Percentiles rank a stretch among this genome's conserved stretches.
Evolutionary conservation across 2,888 invertebrate genomes (phyloP).

Genomic region (Brachylomia viminalis): DNA sequence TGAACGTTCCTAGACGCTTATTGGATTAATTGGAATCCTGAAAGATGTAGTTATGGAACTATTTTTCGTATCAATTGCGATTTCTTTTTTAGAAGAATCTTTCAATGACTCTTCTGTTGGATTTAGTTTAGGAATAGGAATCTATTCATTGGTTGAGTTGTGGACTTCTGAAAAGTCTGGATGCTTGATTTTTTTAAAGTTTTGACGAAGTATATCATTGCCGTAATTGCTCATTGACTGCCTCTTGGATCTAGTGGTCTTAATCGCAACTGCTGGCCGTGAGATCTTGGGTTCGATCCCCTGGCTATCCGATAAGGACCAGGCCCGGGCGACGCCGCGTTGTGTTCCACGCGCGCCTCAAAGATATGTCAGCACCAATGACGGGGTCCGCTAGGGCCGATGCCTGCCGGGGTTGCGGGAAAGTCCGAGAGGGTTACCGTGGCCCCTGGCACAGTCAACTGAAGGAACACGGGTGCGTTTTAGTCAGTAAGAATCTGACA

Average conservation of each 20-base stretch:
- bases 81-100: neutral
- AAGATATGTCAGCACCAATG: no score
- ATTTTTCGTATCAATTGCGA: slow-evolving; percentile 34
- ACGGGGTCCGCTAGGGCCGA: no score
- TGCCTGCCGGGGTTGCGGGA: no score
- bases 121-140: neutral
- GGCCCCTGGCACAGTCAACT: no score
- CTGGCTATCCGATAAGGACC: no score
- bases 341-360: no score
- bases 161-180: neutral
- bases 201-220: neutral
- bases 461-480: no score
- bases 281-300: neutral
- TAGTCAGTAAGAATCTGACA: no score
- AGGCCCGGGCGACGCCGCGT: no score
- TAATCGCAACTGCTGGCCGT: neutral
- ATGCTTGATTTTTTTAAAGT: neutral
- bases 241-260: neutral
- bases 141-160: neutral
- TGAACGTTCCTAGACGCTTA: slow-evolving; percentile 46
- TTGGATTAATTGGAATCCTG: slow-evolving; percentile 54
- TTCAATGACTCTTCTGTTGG: slow-evolving; percentile 1
- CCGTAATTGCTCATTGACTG: neutral
- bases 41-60: slow-evolving; percentile 51
- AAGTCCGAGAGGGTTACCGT: no score